Evolutionary conservation across 2,888 invertebrate species (phyloP), one percentile per base, ranked within the genome.

Genomic region (Melinaea menophilus): DNA sequence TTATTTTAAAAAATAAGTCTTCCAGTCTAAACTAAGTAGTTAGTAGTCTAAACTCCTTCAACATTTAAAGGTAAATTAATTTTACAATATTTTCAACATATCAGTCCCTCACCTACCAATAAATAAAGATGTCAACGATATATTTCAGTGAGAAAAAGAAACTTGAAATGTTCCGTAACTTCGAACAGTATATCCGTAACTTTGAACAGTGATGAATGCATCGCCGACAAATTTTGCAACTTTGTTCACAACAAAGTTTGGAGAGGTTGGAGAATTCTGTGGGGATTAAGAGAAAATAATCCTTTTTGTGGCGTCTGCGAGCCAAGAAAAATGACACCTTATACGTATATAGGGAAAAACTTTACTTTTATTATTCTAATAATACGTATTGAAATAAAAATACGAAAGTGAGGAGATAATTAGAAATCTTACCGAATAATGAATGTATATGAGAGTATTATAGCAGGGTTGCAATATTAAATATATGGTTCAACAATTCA

Each of bases 171-270:
- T 62, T 58, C 65, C 45, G 48, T 3, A 67, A 67, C 56, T 69
- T 63, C 54, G 60, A 58, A 56, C 45, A 62, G 62, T 58, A 59
- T 61, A 63, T 59, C 65, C 46, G 54, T 4, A 67, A 68, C 56
- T 69, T 64, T 58, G 61, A 59, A 58, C 47, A 63, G 63, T 65
- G 68, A 69, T 71, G 69, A 66, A 71, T 69, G 65, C 66, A 64
- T 55, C 51, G 65, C 45, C 63, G 66, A 68, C 63, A 69, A 69
- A 68, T 69, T 67, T 64, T 56, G 51, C 4, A 62, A 67, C 67
- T 67, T 64, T 60, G 60, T 68, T 56, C 63, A 55, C 56, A 13
- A 59, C 58, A 22, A 69, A 68, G 59, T 70, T 66, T 33, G 37
- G 55, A 57, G 56, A 56, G 58, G 63, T 62, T 68, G 35, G 55